Evolutionary conservation across 1,140 invertebrate genomes (phyloP), one percentile per base, ranked within the genome.

Genomic region (Lepidurus packardi): DNA sequence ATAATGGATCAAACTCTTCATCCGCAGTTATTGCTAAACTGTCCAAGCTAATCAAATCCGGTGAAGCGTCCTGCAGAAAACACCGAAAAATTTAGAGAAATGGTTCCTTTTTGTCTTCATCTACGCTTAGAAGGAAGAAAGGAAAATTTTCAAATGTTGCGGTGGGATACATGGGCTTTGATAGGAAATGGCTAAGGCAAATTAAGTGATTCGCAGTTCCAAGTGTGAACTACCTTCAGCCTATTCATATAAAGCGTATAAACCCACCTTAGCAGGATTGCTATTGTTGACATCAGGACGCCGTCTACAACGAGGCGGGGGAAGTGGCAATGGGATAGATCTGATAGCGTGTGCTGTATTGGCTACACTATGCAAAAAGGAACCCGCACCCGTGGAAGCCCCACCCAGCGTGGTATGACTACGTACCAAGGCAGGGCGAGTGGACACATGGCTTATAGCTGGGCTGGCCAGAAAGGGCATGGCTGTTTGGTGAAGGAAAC

Each of bases 1-100:
- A 47, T 78, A 90, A 81, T 8, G 89, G 89, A 82, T 90, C 89
- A 80, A 90, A 90, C 79, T 90, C 89, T 24, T 90, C 88, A 24
- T 75, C 73, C 44, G 86, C 87, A 80, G 87, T 88, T 53, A 86
- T 85, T 6, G 87, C 86, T 45, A 88, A 88, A 82, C 73, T 47
- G 42, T 90, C 89, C 77, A 90, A 82, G 53, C 87, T 85, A 78
- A 90, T 90, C 74, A 90, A 85, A 84, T 90, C 88, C 81, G 86
- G 86, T 43, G 43, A 44, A 47, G 75, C n/a, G 16, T 47, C 75
- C 45, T 24, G 10, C 16, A 76, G 16, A 47, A 76, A 84, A 84
- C 47, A 41, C 25, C 41, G 7, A 43, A 45, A 16, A 43, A 41
- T 78, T 11, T 21, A 7, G 34, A 34, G 34, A 16, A 44, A 42